Base-by-base conservation (phyloP, 2,797 vertebrate species). In the Agapornis canus region DNA sequence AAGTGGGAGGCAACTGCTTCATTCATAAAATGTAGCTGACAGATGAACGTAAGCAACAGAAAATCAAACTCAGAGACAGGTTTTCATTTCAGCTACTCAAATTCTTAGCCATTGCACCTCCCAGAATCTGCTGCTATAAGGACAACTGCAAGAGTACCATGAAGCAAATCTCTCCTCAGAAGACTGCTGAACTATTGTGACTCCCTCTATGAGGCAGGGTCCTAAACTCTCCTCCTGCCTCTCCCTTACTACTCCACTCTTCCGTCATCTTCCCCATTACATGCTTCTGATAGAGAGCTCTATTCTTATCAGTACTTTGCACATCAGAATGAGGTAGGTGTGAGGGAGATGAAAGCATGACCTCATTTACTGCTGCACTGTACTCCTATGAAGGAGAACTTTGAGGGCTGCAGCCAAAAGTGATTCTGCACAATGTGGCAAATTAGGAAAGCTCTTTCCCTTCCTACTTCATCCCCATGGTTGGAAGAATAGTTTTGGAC, bases 21-120 rank as follows among this genome's bases (percentile, higher is more conserved):
- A 92, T 90, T 92, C 93, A 96, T 66, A 91, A 95, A 94, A 60
- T 22, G 29, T 21, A 76, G 42, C 63, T 52, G 78, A 70, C 76
- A 88, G 52, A 73, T 32, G 26, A 81, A 82, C 0, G 0, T 10
- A 66, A 83, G 35, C 47, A 92, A 39, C 14, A 66, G 85, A 35
- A 95, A 78, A 57, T 57, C 10, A 82, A 90, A 43, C 72, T 21
- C 39, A 71, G 66, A 37, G 42, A 52, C 7, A 72, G 20, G 35
- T 45, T 39, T 88, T 49, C 49, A 40, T 65, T 4, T 22, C 51
- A 92, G 69, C 57, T 47, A 11, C 84, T n/a, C 29, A 8, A 56
- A 40, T 35, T 69, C 63, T 64, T 73, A 52, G 79, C 22, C 29
- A 19, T 0, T 51, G 52, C 22, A 57, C 23, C 35, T 40, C 25